Percentiles rank a stretch among this genome's conserved stretches.
These are phyloP conservation scores for Caenorhabditis remanei DNA, from an alignment of 1,140 invertebrate genomes.

Conservation along the genomic window DNA sequence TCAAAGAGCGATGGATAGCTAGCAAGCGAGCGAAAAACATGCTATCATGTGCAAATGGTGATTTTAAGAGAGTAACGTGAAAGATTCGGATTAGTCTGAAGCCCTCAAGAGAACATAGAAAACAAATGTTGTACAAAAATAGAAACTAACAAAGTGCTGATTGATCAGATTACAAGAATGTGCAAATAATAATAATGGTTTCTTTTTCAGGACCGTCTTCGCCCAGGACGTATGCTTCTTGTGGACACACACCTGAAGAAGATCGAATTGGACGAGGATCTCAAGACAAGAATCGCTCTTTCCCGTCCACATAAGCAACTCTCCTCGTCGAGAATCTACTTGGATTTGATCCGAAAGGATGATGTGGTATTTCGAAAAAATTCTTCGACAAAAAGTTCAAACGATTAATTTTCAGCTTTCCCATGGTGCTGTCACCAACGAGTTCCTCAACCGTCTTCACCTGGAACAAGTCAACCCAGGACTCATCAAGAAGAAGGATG, in stretches of 20 bases:
- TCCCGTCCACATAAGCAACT: conserved; percentile 90
- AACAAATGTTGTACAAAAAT: neutral
- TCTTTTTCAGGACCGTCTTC: conserved; percentile 88
- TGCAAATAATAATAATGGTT: neutral
- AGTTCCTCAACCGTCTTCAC: conserved; percentile 73
- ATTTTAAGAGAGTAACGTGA: conserved; percentile 15
- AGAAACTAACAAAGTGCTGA: neutral
- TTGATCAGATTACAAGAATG: neutral
- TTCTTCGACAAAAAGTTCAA: neutral
- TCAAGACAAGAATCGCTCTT: conserved; percentile 89
- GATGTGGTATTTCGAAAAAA: conserved; percentile 70
- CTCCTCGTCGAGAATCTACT: conserved; percentile 81
- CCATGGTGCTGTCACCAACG: conserved; percentile 76
- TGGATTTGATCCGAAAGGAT: conserved; percentile 85
- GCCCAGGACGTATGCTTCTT: conserved; percentile 96
- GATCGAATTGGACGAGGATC: conserved; percentile 92
- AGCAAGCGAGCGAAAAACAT: conserved; percentile 14
- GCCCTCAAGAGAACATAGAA: conserved; percentile 24
- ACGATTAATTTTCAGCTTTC: conserved; percentile 70
- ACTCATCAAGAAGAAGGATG: conserved; percentile 70
- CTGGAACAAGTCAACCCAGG: conserved; percentile 66
- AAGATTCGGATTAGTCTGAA: conserved; percentile 18
- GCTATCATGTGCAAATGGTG: conserved; percentile 28
- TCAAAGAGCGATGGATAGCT: too few species aligned
- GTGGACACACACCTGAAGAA: conserved; percentile 92